Conservation (phyloP, 1,140 invertebrate species). For the Helicoverpa armigera region DNA sequence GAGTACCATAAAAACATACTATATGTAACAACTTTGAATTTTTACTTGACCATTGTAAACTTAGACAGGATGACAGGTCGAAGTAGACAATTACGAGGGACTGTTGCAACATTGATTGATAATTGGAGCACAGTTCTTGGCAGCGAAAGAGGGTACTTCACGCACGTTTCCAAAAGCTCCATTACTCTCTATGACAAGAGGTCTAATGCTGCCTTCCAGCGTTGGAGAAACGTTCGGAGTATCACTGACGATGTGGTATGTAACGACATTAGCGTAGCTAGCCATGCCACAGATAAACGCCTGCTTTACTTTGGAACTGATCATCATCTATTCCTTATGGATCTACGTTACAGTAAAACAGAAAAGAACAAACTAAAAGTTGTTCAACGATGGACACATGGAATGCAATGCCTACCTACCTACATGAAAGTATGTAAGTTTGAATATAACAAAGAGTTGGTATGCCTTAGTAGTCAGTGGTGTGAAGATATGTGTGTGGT, state of each 20-base stretch:
- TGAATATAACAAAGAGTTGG: conserved; percentile 70
- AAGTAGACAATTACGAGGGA: conserved; percentile 67
- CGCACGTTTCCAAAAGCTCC: conserved; percentile 64
- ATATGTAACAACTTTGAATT: conserved; percentile 72
- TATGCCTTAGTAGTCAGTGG: conserved; percentile 78
- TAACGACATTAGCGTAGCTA: conserved; percentile 69
- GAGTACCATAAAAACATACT: conserved; percentile 76
- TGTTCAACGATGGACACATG: conserved; percentile 77
- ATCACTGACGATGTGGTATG: conserved; percentile 73
- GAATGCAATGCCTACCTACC: conserved; percentile 73
- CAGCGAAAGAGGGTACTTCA: conserved; percentile 66
- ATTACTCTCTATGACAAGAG: conserved; percentile 77
- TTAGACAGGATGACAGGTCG: conserved; percentile 71
- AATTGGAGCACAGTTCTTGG: conserved; percentile 77
- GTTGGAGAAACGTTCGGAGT: conserved; percentile 65
- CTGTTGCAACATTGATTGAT: conserved; percentile 57
- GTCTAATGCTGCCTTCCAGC: conserved; percentile 59
- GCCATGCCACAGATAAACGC: conserved; percentile 59
- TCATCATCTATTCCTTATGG: conserved; percentile 77
- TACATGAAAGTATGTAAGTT: conserved; percentile 69
- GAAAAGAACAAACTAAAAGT: conserved; percentile 60
- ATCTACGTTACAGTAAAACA: conserved; percentile 65
- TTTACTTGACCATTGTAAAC: conserved; percentile 74
- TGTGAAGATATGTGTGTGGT: conserved; percentile 79
- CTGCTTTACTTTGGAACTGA: conserved; percentile 73